A percentile compares a stretch with the other conserved stretches of the same genome.
Evolutionary conservation across 1,140 invertebrate genomes (phyloP).

Genomic region (Sesamia nonagrioides): DNA sequence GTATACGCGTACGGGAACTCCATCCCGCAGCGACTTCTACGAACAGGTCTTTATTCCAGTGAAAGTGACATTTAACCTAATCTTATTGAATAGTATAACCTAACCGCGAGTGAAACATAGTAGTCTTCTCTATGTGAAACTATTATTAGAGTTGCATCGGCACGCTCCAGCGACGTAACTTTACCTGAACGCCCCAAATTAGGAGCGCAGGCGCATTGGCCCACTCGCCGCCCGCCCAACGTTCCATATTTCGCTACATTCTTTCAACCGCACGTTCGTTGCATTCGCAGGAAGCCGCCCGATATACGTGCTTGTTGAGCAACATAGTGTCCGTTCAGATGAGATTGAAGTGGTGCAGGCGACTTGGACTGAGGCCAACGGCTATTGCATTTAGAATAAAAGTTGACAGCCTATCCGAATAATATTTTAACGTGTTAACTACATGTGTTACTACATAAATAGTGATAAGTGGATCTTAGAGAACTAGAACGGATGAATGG

Average conservation of each 20-base stretch:
- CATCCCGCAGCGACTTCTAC: slow-evolving; percentile 85
- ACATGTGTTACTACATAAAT: slow-evolving; percentile 51
- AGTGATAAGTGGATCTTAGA: slow-evolving; percentile 49
- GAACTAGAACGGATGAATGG: slow-evolving; percentile 10
- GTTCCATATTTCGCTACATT: slow-evolving; percentile 56
- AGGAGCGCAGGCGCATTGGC: slow-evolving; percentile 74
- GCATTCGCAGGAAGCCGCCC: slow-evolving; percentile 69
- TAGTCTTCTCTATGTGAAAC: slow-evolving; percentile 74
- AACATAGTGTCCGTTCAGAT: slow-evolving; percentile 79
- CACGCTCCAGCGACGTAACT: slow-evolving; percentile 81
- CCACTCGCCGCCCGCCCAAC: slow-evolving; percentile 75
- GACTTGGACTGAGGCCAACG: slow-evolving; percentile 81
- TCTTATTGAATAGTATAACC: slow-evolving; percentile 58
- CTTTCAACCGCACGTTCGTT: slow-evolving; percentile 51
- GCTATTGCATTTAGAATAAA: slow-evolving; percentile 74
- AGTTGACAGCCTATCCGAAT: slow-evolving; percentile 71
- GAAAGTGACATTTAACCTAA: slow-evolving; percentile 75
- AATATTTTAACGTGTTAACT: slow-evolving; percentile 60
- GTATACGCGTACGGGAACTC: slow-evolving; percentile 81
- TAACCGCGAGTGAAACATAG: slow-evolving; percentile 72
- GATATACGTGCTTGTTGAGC: slow-evolving; percentile 73
- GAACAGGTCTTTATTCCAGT: slow-evolving; percentile 85
- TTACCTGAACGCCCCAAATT: slow-evolving; percentile 87
- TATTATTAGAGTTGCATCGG: slow-evolving; percentile 83
- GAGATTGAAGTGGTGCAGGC: slow-evolving; percentile 76